Base-by-base conservation (phyloP, 2,113 vertebrate species). In the Heteronetta atricapilla region DNA sequence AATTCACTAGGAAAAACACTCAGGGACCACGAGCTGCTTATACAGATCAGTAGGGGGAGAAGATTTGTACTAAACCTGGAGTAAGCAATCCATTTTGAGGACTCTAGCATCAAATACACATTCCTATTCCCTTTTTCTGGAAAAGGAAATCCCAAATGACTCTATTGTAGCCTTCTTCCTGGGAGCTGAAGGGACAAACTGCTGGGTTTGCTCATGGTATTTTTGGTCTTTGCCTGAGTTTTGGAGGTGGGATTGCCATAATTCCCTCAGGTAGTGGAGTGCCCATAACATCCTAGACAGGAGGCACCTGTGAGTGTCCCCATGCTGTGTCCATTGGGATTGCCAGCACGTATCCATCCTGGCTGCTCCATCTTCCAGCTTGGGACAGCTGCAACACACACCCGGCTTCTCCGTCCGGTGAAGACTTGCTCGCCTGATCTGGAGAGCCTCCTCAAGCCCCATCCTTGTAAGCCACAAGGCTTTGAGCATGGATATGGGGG, bases 301-400 rank as follows among this genome's bases (percentile, higher is more conserved):
- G 75, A 64, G 82, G 29, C 29, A 5, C 1, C 2, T 44, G 48
- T 82, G 50, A 63, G 40, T 58, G 1, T 23, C n/a, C 53, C 34
- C 46, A 0, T 62, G 10, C 52, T 8, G 0, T 64, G 40, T 31
- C 21, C 1, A 0, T 22, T 48, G 46, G 46, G 46, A 11, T 22
- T 3, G 3, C 46, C 20, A 48, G 20, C 46, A 22, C 46, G 10
- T 48, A 48, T 48, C 46, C 46, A 48, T 48, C 46, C 18, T 15
- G 25, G 12, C 31, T 38, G 50, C 33, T 85, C 55, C n/a, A 3
- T 74, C 29, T 55, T 76, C 58, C 23, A 34, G 34, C 11, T 2
- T 50, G 63, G 59, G 36, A 18, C 68, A 81, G 82, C 31, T 87
- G 74, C 74, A 56, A 75, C 29, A 66, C 48, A n/a, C 3, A 1